Evolutionary conservation across 1,140 invertebrate genomes (phyloP), one percentile per base, ranked within the genome.

Genomic region (Adoxophyes honmai): DNA sequence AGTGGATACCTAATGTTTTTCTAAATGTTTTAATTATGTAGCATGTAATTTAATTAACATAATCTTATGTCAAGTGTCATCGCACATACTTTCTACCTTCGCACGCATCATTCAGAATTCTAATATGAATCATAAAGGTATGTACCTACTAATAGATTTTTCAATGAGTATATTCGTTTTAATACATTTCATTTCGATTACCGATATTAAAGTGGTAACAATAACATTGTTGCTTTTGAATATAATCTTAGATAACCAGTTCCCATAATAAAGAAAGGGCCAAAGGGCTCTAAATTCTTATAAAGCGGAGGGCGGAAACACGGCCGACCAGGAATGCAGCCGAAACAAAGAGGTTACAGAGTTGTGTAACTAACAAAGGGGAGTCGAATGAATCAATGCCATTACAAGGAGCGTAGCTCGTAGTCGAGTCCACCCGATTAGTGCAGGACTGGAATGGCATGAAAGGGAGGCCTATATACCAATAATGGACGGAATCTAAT

Each of bases 321-420:
- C 42, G 42, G 42, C 16, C 21, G 21, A 48, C 7, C 42, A 48
- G 42, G 42, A 48, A 48, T 48, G 42, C 42, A 48, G 9, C 42
- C 42, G 42, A 48, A 48, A 48, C 42, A 48, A 48, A 48, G 39
- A 44, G 42, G 42, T 48, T 48, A 48, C 16, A 44, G 39, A 48
- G 21, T 48, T 48, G 42, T 21, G 15, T 33, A 21, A 11, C 8
- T 48, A 13, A 48, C 42, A 48, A 48, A 48, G 42, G 42, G 42
- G 42, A 48, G 21, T 48, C 42, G 11, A 33, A 48, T 48, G 42
- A 48, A 48, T 48, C 42, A 48, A 48, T 48, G 42, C 18, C 42
- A 48, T 48, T 48, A 48, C 42, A 21, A 18, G 42, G 42, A 13
- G 5, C 42, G 42, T 10, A 48, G 42, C n/a, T n/a, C 42, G 42